Percentiles rank a stretch among this genome's conserved stretches.
Conservation (phyloP, 2,888 invertebrate genomes). For the Stenotaenia linearis region DNA sequence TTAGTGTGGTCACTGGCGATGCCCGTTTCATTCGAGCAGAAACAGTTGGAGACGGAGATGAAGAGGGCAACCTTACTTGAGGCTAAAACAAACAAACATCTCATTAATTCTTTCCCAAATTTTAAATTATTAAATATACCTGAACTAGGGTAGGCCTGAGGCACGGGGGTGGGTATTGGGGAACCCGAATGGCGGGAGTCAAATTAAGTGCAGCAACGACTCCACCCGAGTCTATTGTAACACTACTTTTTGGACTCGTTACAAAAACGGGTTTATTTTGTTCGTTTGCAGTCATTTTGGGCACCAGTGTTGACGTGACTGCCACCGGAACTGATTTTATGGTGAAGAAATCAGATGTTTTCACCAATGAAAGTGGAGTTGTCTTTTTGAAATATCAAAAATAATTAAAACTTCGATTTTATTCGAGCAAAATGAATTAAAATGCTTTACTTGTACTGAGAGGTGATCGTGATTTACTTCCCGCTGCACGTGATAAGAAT, state of each 20-base stretch:
- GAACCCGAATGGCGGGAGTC: constrained; percentile 32
- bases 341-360: background rate
- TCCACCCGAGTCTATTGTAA: background rate
- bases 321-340: background rate
- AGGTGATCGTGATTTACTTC: background rate
- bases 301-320: background rate
- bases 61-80: background rate
- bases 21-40: background rate
- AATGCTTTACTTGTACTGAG: background rate
- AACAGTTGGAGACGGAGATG: background rate
- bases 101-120: background rate
- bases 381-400: no score
- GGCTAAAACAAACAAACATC: background rate
- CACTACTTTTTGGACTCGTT: background rate
- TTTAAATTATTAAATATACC: background rate
- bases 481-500: background rate
- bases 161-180: constrained; percentile 34
- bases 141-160: background rate
- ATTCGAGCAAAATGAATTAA: no score
- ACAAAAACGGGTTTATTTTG: background rate
- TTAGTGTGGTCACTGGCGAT: background rate
- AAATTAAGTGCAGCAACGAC: background rate
- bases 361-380: background rate
- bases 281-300: background rate
- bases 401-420: background rate